Conservation (phyloP, 1,140 invertebrate genomes). For the Drosophila malerkotliana region DNA sequence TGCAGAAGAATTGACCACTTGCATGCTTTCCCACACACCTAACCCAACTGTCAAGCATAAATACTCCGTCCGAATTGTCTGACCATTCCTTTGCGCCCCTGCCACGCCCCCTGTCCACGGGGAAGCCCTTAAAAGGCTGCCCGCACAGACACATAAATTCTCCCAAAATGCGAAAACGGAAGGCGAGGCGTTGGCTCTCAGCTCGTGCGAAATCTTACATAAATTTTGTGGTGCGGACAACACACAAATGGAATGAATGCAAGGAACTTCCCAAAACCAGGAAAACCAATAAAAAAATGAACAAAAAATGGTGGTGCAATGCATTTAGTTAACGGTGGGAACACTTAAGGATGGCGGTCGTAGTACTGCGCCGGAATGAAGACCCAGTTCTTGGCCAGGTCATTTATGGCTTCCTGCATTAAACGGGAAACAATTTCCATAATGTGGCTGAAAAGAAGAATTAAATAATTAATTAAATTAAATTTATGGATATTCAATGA, state of each 20-base stretch:
- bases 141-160: conserved; percentile 51
- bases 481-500: not conserved
- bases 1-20: conserved; percentile 3
- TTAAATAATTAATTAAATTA: not conserved
- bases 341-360: conserved; percentile 43
- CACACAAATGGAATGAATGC: conserved; percentile 21
- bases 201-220: conserved; percentile 57
- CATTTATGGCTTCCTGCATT: conserved; percentile 63
- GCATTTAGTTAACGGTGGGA: conserved; percentile 21
- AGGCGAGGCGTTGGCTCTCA: conserved; percentile 18
- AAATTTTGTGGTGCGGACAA: conserved; percentile 53
- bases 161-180: conserved; percentile 1
- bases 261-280: not conserved
- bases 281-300: conserved; percentile 2
- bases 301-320: conserved; percentile 31
- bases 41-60: conserved; percentile 10
- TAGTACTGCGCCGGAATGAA: conserved; percentile 72
- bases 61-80: conserved; percentile 13
- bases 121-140: conserved; percentile 27
- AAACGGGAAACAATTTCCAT: conserved; percentile 58
- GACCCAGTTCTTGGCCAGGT: conserved; percentile 74
- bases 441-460: conserved; percentile 39
- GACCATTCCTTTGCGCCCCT: conserved; percentile 4
- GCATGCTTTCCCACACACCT: conserved; percentile 13
- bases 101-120: conserved; percentile 25